Evolutionary conservation across 2,797 vertebrate genomes (phyloP), one percentile per base, ranked within the genome.

Genomic region (Gobionotothen gibberifrons): DNA sequence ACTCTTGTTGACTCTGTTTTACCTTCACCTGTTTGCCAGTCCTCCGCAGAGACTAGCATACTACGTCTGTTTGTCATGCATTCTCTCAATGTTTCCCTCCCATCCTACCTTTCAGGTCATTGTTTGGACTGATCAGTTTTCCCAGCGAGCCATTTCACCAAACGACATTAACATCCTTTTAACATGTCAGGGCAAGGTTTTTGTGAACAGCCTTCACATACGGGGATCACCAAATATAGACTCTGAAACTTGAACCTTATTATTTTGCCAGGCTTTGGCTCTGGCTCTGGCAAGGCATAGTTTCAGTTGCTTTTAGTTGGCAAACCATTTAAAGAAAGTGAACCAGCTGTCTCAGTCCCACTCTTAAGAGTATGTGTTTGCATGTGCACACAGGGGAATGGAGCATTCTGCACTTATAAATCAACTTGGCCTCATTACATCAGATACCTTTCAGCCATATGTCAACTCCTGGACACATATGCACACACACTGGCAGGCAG

Each of bases 381-480:
- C 51, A 53, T 57, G 58, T 61, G n/a, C 26, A 39, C 72, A 68
- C 61, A 49, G 56, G 48, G 70, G 63, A 85, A 69, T 72, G 59
- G 64, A 83, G 75, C 29, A 57, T 76, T 85, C 82, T 77, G 67
- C 65, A 36, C 73, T 76, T 84, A 85, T 87, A 87, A 91, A 90
- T 92, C 85, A 90, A 80, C 78, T 84, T 90, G 85, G 81, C 86
- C 89, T 91, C 81, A 85, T 87, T 88, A 84, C 60, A 85, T 39
- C 46, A 78, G 70, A 79, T 78, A 81, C 76, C 72, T 74, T 69
- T 78, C 68, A 72, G 56, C 60, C 43, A 64, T 52, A 67, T 64
- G 76, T 70, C 32, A 69, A 54, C 49, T 56, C 49, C 49, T 65
- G 47, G 42, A 75, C 22, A 47, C n/a, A 43, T 22, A 40, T 36